Conservation (phyloP, 2,888 invertebrate genomes). For the Spisula solida region DNA sequence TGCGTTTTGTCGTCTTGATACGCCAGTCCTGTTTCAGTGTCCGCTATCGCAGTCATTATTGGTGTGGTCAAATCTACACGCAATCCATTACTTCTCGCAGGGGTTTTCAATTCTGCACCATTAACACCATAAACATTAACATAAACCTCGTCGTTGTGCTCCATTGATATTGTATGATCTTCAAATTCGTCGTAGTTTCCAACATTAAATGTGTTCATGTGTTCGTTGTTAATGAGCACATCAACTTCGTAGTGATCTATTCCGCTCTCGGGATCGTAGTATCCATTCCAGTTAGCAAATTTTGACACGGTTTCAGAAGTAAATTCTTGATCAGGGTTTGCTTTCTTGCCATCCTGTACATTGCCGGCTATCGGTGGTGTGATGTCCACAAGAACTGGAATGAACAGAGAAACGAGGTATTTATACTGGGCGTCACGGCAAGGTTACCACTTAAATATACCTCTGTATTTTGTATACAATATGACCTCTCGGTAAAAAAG, state of each 20-base stretch:
- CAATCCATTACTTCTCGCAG: slow-evolving; percentile 72
- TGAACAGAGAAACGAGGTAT: not conserved
- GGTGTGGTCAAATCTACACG: slow-evolving; percentile 78
- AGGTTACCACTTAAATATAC: no score
- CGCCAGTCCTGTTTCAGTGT: slow-evolving; percentile 42
- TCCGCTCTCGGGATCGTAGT: slow-evolving; percentile 72
- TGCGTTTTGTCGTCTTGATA: slow-evolving; percentile 66
- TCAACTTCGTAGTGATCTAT: slow-evolving; percentile 71
- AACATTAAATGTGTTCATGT: slow-evolving; percentile 65
- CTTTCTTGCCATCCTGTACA: slow-evolving; percentile 67
- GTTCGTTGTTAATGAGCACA: slow-evolving; percentile 72
- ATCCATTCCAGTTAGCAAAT: slow-evolving; percentile 68
- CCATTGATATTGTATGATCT: slow-evolving; percentile 68
- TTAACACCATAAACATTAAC: slow-evolving; percentile 74
- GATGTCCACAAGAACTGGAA: slow-evolving; percentile 73
- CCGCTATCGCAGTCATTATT: slow-evolving; percentile 53
- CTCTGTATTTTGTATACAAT: no score
- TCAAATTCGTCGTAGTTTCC: slow-evolving; percentile 51
- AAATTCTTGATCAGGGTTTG: slow-evolving; percentile 59
- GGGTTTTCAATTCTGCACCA: slow-evolving; percentile 70
- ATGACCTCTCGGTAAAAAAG: no score
- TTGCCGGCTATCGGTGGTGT: slow-evolving; percentile 71
- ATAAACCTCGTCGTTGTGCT: slow-evolving; percentile 60
- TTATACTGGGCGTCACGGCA: no score
- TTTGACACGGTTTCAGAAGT: slow-evolving; percentile 73